Evolutionary conservation across 2,113 vertebrate species (phyloP), one percentile per base, ranked within the genome.

Genomic region (Sarotherodon lohbergeri): DNA sequence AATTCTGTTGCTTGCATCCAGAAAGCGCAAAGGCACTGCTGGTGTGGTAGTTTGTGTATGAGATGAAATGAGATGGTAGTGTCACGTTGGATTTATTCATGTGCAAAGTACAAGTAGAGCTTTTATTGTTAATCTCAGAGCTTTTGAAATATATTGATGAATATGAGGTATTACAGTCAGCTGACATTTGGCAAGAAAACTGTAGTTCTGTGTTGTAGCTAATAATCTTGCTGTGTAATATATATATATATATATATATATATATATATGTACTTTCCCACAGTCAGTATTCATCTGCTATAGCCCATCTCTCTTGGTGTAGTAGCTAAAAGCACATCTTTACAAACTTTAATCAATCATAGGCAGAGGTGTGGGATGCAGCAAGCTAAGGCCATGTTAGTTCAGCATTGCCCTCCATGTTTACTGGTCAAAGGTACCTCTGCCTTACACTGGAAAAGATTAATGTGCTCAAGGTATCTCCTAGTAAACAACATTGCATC

Each of bases 261-360:
- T 5, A 5, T 0, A 14, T 0, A 0, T 29, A 32, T 16, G 1
- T 43, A 79, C 63, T 55, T 73, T 68, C 10, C 43, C 27, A 82
- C 32, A 46, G 73, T 76, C n/a, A 56, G 68, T 63, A 68, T 2
- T 56, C 4, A 10, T 52, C 3, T 89, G 29, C 73, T 22, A 22
- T 41, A 43, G 5, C 7, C 3, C 36, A 52, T 63, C 5, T 12
- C 66, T 50, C 46, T 17, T 48, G 17, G 6, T 73, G 50, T 63
- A 66, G 29, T 52, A 54, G 29, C 71, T 76, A 50, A 78, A 78
- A 78, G 71, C 43, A 48, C 71, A 50, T 78, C 48, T 89, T 91
- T 39, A 73, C 81, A 89, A 86, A 39, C 83, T 54, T 43, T 90
- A 88, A 94, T 95, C 91, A 89, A 89, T 95, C 94, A 92, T 52